Evolutionary conservation across 2,113 vertebrate species (phyloP), one percentile per base, ranked within the genome.

Genomic region (Prunella fulvescens): DNA sequence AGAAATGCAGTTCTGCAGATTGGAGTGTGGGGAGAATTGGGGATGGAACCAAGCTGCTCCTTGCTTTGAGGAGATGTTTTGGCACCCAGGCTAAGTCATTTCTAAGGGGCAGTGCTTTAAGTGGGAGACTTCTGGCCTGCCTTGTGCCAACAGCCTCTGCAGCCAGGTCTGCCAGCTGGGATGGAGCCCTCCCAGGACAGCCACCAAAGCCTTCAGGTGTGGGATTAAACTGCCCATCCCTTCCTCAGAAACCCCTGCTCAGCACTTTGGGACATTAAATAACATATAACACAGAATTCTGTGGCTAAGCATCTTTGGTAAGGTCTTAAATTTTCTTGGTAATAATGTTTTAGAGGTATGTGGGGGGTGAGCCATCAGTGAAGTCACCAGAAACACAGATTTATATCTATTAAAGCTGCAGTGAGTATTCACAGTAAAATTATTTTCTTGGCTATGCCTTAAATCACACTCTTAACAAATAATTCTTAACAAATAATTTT

Each of bases 71-170:
- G 26, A 64, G 29, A 4, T 12, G 18, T 23, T 79, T 42, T 35
- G 48, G 37, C 19, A 76, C 7, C n/a, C 0, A 0, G 4, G 2
- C 17, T 39, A 11, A 57, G 0, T n/a, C 37, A 26, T 51, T 94
- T 22, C 58, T 7, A 5, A 51, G 31, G 31, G 29, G 11, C 35
- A 47, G 11, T 11, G 19, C 20, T 39, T 48, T 2, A 45, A 85
- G 14, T 6, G 10, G 16, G 48, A 53, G 39, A 35, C 1, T 7
- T 23, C 19, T 56, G 39, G 1, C 45, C 25, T 74, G 80, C 74
- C 51, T 31, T 7, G n/a, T 28, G 53, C 57, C 6, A 1, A 7
- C 25, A 86, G 44, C 22, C 10, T 56, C 60, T 20, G 6, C 66
- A 31, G 4, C 14, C 74, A 58, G 19, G 7, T 25, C 74, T 57